Base-by-base conservation (phyloP, 2,888 invertebrate genomes). In the Creontiades dilutus region DNA sequence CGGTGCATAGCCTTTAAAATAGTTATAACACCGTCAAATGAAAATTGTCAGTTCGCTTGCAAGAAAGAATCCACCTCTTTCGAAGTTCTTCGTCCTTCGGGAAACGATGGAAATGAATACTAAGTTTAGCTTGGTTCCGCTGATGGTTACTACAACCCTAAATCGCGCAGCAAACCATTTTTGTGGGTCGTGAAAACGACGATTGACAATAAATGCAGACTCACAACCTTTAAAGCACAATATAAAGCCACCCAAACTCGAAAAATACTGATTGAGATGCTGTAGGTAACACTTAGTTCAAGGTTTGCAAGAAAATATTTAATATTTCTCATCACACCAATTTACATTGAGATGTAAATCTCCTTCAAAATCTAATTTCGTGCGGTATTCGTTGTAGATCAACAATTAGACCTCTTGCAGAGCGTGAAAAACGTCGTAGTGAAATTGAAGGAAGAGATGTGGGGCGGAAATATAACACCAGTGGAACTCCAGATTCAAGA, bases 401-500 rank as follows among this genome's bases (percentile, higher is more conserved):
- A 88, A 16, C 88, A 88, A 52, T 11, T 47, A 3, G 89, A 89
- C 16, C 52, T 89, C 5, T 16, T 89, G 19, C 82, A 82, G n/a
- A 84, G 19, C 27, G 37, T 89, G 48, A 89, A 82, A 27, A 68
- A 19, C 19, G 23, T 82, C 11, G 61, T 89, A n/a, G 68, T 82
- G 16, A 81, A 82, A 48, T 27, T 89, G 61, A 55, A 68, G 46
- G 55, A 46, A 27, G 89, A 82, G 52, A 89, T 89, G 89, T 89
- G 89, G 89, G 89, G 89, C 9, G 46, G 57, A 14, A 89, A 89
- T 27, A 28, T 82, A 46, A 82, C 82, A 13, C 89, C 89, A 0
- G 13, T 84, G n/a, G 89, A 89, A 55, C 68, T 89, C 7, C 78
- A 78, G 27, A 88, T 88, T n/a, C 78, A 78, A 80, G 88, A 88